phyloP scores from a whole-genome alignment of 2,113 vertebrate genomes.

The Oncorhynchus clarkii region DNA sequence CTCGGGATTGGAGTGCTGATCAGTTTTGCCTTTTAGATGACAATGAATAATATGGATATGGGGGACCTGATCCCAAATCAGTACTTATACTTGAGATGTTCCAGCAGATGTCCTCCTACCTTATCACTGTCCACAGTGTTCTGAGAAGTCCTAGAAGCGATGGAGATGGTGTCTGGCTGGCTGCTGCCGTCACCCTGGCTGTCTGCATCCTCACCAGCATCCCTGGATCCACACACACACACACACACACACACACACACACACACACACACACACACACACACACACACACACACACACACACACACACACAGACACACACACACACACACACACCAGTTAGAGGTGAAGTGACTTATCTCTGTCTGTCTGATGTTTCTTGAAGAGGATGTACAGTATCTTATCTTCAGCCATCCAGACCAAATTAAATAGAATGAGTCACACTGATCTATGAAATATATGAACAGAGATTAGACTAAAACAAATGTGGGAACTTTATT shows the following conservation, averaged over 20 bases:
- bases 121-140: constrained; percentile 98
- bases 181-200: constrained; percentile 97
- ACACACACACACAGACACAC: neutral
- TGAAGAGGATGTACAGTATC: no score
- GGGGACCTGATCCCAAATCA: no score
- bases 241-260: neutral
- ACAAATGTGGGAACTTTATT: no score
- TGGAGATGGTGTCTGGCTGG: constrained; percentile 97
- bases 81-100: no score
- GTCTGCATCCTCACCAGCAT: constrained; percentile 89
- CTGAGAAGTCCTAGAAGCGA: constrained; percentile 95
- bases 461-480: no score
- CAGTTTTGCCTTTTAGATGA: no score
- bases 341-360: neutral
- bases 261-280: neutral
- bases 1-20: no score
- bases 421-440: no score
- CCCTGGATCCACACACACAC: constrained; percentile 72
- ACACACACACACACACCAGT: neutral
- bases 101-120: constrained; percentile 74
- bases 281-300: constrained; percentile 15
- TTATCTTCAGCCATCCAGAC: no score
- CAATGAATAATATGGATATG: no score
- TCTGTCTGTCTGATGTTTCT: neutral
- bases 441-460: no score